Evolutionary conservation across 2,797 vertebrate species (phyloP).

Genomic region (Macroramphosus scolopax): DNA sequence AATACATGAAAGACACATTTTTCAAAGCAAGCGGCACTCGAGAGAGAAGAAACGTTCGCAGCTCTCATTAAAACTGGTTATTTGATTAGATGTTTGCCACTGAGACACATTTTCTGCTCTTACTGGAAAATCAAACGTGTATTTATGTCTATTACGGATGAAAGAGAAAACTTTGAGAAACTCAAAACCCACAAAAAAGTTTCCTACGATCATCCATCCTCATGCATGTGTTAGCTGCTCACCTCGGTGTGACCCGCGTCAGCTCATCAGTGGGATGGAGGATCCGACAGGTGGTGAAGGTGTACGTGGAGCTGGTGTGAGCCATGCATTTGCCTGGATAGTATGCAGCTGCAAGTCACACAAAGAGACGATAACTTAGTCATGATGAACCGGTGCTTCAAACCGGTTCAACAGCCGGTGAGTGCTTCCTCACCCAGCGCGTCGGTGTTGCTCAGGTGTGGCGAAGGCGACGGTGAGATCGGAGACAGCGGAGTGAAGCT

Average conservation of each 20-base stretch:
- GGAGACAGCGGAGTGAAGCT: conserved; percentile 71
- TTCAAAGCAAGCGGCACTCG: background rate
- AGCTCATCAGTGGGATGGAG: conserved; percentile 96
- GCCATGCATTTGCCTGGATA: conserved; percentile 98
- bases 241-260: conserved; percentile 96
- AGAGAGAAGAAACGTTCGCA: conserved; percentile 3
- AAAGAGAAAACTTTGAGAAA: too few species aligned
- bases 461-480: conserved; percentile 60
- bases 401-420: conserved; percentile 29
- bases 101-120: too few species aligned
- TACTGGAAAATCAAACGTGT: too few species aligned
- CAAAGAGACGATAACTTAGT: too few species aligned
- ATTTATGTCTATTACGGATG: too few species aligned
- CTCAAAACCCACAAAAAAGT: too few species aligned
- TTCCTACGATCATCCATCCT: too few species aligned
- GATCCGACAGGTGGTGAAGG: conserved; percentile 97
- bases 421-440: conserved; percentile 86
- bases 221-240: too few species aligned
- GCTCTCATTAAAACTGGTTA: too few species aligned
- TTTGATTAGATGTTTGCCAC: too few species aligned
- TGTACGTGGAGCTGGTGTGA: conserved; percentile 98
- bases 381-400: too few species aligned
- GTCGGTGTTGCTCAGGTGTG: conserved; percentile 87
- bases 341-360: conserved; percentile 80
- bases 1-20: conserved; percentile 3